These are phyloP conservation scores for Orbicella faveolata DNA, from an alignment of 64 coral and sea anemone species.

Conservation along the genomic window DNA sequence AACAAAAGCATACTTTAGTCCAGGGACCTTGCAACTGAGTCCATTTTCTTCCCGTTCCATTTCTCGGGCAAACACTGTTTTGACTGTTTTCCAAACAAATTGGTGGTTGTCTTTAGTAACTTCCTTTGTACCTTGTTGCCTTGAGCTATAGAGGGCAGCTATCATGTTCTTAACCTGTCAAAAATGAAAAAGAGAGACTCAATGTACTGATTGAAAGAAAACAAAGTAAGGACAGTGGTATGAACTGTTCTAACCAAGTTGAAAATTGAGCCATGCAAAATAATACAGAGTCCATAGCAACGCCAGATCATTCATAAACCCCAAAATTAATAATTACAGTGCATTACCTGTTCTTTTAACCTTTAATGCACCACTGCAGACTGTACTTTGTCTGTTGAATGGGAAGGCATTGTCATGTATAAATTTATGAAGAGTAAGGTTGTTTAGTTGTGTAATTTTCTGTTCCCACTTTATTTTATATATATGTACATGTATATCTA, in stretches of 20 bases:
- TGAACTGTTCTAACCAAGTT: neutral
- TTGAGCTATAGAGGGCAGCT: slow-evolving; percentile 28
- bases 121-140: neutral
- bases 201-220: neutral
- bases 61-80: slow-evolving; percentile 6
- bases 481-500: no score
- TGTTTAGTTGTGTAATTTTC: no score
- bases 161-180: slow-evolving; percentile 29
- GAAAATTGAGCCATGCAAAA: neutral
- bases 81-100: slow-evolving; percentile 22
- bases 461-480: no score
- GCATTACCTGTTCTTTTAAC: no score
- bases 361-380: no score
- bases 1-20: slow-evolving; percentile 25
- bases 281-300: no score
- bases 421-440: no score
- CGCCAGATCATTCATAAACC: no score
- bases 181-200: neutral
- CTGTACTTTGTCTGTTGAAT: no score
- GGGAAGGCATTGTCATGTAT: no score
- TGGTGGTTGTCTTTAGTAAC: neutral
- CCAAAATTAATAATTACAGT: no score
- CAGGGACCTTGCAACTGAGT: slow-evolving; percentile 17
- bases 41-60: neutral
- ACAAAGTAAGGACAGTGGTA: neutral